phyloP scores from a whole-genome alignment of 2,113 vertebrate species.

The Platichthys flesus region DNA sequence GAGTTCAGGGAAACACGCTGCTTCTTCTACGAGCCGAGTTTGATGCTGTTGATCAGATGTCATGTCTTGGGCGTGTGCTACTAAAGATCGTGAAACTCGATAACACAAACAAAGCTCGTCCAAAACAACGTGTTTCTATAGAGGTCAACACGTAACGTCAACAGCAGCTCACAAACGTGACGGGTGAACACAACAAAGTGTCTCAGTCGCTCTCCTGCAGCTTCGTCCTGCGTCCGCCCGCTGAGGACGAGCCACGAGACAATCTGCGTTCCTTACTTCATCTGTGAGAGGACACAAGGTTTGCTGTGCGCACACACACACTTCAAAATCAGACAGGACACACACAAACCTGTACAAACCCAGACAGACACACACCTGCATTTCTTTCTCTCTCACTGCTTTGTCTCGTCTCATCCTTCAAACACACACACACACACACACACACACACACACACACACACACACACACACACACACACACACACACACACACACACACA shows the following conservation, averaged over 20 bases:
- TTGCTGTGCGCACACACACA: not conserved
- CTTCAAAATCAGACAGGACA: not conserved
- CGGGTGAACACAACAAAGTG: no score
- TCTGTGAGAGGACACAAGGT: not conserved
- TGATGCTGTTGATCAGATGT: no score
- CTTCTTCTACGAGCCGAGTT: no score
- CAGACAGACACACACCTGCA: slow-evolving; percentile 40
- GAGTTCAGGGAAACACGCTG: no score
- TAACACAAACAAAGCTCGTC: no score
- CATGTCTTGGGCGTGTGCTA: no score
- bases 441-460: slow-evolving; percentile 8
- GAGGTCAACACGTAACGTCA: no score
- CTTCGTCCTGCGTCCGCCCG: not conserved
- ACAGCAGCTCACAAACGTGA: no score
- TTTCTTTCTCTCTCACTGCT: slow-evolving; percentile 30
- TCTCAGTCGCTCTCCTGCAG: no score
- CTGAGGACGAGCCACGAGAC: not conserved
- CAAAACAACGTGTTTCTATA: no score
- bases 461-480: slow-evolving; percentile 4
- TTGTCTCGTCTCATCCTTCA: slow-evolving; percentile 36
- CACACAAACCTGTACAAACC: slow-evolving; percentile 12
- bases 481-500: slow-evolving; percentile 5
- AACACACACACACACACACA: slow-evolving; percentile 6
- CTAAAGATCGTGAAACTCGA: no score
- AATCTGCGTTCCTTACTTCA: not conserved